Base-by-base conservation (phyloP, 2,113 vertebrate species). In the Petromus typicus region DNA sequence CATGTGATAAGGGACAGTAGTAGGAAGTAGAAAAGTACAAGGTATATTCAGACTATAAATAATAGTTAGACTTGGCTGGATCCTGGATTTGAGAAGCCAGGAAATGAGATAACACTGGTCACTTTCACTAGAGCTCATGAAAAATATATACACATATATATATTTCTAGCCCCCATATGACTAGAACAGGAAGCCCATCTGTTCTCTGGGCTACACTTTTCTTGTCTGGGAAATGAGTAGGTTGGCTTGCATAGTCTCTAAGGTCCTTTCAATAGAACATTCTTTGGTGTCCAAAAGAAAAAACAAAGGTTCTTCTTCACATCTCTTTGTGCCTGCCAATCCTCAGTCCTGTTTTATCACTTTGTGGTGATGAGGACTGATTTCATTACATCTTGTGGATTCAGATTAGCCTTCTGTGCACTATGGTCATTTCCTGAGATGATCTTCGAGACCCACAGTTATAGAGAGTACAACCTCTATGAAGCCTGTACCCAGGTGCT, bases 81-180 rank as follows among this genome's bases (percentile, higher is more conserved):
- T 92, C 59, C 69, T 25, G 71, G 61, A 86, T 95, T 92, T 86
- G 67, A 90, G 93, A 86, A 96, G 54, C 56, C 92, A 96, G 91
- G 75, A 97, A 96, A 91, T 91, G 75, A 96, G 90, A 90, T 93
- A 92, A 96, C 87, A 94, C 64, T 96, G 92, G 95, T 93, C 95
- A 97, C 64, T 96, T 94, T 94, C 76, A 91, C 90, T 93, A 95
- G 83, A 91, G 25, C 83, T 95, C 37, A 67, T 95, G 43, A 66
- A 48, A 67, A 95, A 92, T 94, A 94, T 96, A 94, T 93, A 91
- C 75, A 91, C 76, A 88, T 95, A 90, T 90, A 95, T 94, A 97
- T 96, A 96, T 97, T 97, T 96, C 96, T 96, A 96, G 91, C 89
- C 95, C 73, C 94, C 97, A 96, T 97, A 90, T 96, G 96, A 97